Percentiles rank a stretch among this genome's conserved stretches.
These are phyloP conservation scores for Allophyes oxyacanthae DNA, from an alignment of 2,888 invertebrate species.

Conservation along the genomic window DNA sequence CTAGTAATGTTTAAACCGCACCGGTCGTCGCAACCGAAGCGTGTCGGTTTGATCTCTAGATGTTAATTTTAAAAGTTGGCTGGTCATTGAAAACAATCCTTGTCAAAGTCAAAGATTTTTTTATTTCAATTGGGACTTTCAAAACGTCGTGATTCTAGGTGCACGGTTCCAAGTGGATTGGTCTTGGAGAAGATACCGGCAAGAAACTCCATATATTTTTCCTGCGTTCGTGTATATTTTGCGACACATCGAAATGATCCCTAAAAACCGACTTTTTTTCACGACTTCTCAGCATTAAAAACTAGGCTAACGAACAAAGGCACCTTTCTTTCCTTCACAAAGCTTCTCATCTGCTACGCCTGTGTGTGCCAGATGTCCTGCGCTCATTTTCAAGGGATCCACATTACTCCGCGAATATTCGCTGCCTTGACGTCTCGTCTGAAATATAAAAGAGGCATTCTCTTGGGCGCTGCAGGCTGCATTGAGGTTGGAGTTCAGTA, in stretches of 20 bases:
- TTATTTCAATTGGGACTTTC: too few relatives aligned
- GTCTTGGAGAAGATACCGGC: too few relatives aligned
- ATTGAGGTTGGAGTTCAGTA: slow-evolving; percentile 38
- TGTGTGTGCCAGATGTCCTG: slow-evolving; percentile 58
- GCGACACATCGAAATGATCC: background rate
- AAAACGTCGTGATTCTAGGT: too few relatives aligned
- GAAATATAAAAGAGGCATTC: slow-evolving; percentile 74
- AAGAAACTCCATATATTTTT: too few relatives aligned
- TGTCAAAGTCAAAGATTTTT: too few relatives aligned
- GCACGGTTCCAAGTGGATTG: too few relatives aligned
- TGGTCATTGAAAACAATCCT: too few relatives aligned
- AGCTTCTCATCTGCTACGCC: slow-evolving; percentile 42
- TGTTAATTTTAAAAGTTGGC: too few relatives aligned
- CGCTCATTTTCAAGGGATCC: slow-evolving; percentile 63
- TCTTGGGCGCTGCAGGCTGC: slow-evolving; percentile 55
- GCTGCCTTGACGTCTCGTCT: slow-evolving; percentile 62
- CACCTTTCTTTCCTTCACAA: slow-evolving; percentile 43
- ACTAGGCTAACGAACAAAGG: slow-evolving; percentile 38
- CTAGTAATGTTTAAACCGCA: too few relatives aligned
- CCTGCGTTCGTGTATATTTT: too few relatives aligned
- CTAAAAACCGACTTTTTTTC: background rate
- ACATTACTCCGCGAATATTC: slow-evolving; percentile 68
- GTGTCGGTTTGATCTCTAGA: too few relatives aligned
- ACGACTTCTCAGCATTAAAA: slow-evolving; percentile 11
- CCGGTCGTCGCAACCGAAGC: too few relatives aligned